Percentiles rank a stretch among this genome's conserved stretches.
Conservation (phyloP, 2,797 vertebrate genomes). For the Pteronotus mesoamericanus region DNA sequence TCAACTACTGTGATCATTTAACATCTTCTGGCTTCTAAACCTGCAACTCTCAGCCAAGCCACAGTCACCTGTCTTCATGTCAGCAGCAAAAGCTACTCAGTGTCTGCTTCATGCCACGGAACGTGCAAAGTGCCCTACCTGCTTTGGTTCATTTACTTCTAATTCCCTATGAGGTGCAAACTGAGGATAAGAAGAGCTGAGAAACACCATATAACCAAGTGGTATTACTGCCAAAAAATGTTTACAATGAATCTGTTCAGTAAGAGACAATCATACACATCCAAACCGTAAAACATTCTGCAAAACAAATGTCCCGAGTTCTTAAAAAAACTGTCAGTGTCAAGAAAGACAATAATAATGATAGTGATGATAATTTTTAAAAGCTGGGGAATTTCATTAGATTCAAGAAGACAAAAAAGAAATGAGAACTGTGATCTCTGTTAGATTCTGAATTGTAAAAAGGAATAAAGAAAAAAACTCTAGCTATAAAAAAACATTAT, state of each 20-base stretch:
- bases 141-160: background rate
- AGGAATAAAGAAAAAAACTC: background rate
- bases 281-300: background rate
- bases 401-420: background rate
- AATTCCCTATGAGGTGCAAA: background rate
- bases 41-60: background rate
- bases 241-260: background rate
- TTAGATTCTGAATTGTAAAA: background rate
- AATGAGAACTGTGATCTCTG: background rate
- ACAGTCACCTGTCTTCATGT: background rate
- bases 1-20: background rate
- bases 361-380: background rate
- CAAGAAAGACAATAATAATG: background rate
- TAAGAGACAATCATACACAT: background rate
- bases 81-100: background rate
- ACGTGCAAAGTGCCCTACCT: background rate
- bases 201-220: background rate
- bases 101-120: background rate
- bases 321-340: background rate
- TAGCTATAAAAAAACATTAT: background rate
- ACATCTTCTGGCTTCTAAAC: background rate
- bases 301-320: background rate
- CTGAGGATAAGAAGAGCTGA: background rate
- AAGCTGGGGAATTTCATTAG: background rate
- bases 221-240: background rate